Conservation (phyloP, 2,888 invertebrate genomes). For the Candidula unifasciata region DNA sequence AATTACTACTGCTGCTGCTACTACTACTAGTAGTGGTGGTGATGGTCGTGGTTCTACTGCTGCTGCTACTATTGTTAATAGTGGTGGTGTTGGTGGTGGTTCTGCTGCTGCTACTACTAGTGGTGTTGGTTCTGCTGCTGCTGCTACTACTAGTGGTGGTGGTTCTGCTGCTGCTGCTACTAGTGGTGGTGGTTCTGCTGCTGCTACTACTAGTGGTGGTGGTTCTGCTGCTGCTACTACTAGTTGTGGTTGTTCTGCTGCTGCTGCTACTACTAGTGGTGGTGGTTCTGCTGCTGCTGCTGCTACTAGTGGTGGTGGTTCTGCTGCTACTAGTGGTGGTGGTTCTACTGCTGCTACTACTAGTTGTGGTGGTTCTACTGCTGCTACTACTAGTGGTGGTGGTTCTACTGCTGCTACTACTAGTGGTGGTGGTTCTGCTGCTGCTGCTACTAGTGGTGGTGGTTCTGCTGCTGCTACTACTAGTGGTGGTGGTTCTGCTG, state of each 20-base stretch:
- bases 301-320: not conserved
- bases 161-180: not conserved
- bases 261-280: constrained; percentile 27
- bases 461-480: too few relatives aligned
- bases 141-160: not conserved
- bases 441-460: too few relatives aligned
- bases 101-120: too few relatives aligned
- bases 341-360: constrained; percentile 34
- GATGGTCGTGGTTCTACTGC: too few relatives aligned
- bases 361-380: constrained; percentile 49
- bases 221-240: constrained; percentile 49
- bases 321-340: constrained; percentile 19
- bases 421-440: too few relatives aligned
- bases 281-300: too few relatives aligned
- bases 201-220: not conserved
- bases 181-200: not conserved
- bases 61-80: too few relatives aligned
- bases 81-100: too few relatives aligned
- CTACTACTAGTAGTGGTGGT: not conserved
- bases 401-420: too few relatives aligned
- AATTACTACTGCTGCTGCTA: too few relatives aligned
- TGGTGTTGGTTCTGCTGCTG: not conserved
- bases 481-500: too few relatives aligned
- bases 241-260: constrained; percentile 37
- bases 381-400: constrained; percentile 37